Evolutionary conservation across 2,888 invertebrate species (phyloP).

Genomic region (Piscicola geometra): DNA sequence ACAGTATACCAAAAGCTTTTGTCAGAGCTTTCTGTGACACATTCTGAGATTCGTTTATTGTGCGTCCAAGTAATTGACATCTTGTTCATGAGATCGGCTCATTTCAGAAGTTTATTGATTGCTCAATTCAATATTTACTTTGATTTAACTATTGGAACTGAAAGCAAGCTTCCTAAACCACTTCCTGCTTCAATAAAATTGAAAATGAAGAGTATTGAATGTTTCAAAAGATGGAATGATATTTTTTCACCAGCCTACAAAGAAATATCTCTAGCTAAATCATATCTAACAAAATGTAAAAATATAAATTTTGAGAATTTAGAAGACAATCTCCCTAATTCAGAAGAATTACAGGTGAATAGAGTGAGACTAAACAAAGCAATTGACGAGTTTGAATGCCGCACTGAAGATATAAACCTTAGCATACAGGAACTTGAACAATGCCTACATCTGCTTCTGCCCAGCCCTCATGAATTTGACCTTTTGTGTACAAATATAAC

Average conservation of each 20-base stretch:
- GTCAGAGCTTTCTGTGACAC: background rate
- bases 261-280: conserved; percentile 14
- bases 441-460: conserved; percentile 19
- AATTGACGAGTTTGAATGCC: background rate
- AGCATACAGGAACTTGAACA: conserved; percentile 17
- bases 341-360: background rate
- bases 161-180: conserved; percentile 15
- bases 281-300: conserved; percentile 23
- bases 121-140: background rate
- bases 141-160: conserved; percentile 21
- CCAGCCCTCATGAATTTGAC: conserved; percentile 18
- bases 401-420: background rate
- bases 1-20: conserved; percentile 9
- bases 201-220: background rate
- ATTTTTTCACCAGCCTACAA: conserved; percentile 28
- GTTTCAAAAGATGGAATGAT: conserved; percentile 26
- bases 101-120: conserved; percentile 19
- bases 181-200: background rate
- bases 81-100: conserved; percentile 25
- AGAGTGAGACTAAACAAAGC: conserved; percentile 16
- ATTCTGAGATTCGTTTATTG: conserved; percentile 16
- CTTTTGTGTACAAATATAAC: background rate
- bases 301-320: conserved; percentile 21
- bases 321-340: background rate
- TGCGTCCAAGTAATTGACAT: conserved; percentile 24